phyloP scores from a whole-genome alignment of 2,797 vertebrate species.

The Spinibarbus caldwelli region DNA sequence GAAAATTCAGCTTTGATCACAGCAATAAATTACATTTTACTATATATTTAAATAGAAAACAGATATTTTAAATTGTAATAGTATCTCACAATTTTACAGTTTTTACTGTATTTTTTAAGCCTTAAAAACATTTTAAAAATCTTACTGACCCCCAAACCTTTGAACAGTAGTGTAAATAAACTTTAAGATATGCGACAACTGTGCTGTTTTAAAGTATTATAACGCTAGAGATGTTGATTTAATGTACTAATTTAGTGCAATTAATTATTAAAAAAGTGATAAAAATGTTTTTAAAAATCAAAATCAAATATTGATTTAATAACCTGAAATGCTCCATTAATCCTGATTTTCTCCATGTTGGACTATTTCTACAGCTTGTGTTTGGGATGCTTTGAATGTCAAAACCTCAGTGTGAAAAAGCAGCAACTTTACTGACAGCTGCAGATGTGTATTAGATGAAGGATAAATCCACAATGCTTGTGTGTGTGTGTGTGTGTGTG shows the following conservation, averaged over 20 bases:
- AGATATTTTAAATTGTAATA: background rate
- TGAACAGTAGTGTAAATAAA: background rate
- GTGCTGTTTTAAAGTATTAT: background rate
- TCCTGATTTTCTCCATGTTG: background rate
- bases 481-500: no score
- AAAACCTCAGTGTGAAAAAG: background rate
- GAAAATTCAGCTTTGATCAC: background rate
- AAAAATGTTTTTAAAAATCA: background rate
- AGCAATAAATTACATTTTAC: background rate
- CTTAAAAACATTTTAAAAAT: background rate
- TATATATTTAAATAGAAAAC: background rate
- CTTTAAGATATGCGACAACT: background rate
- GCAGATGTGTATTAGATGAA: background rate
- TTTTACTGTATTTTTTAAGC: background rate
- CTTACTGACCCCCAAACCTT: background rate
- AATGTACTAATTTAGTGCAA: background rate
- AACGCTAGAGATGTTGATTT: background rate
- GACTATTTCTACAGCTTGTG: background rate
- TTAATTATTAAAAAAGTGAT: background rate
- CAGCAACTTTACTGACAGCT: background rate
- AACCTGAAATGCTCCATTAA: background rate
- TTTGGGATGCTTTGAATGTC: background rate
- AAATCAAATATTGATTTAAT: background rate
- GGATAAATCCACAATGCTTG: background rate
- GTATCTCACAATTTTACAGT: background rate